Evolutionary conservation across 2,113 vertebrate species (phyloP).

Genomic region (Neofelis nebulosa): DNA sequence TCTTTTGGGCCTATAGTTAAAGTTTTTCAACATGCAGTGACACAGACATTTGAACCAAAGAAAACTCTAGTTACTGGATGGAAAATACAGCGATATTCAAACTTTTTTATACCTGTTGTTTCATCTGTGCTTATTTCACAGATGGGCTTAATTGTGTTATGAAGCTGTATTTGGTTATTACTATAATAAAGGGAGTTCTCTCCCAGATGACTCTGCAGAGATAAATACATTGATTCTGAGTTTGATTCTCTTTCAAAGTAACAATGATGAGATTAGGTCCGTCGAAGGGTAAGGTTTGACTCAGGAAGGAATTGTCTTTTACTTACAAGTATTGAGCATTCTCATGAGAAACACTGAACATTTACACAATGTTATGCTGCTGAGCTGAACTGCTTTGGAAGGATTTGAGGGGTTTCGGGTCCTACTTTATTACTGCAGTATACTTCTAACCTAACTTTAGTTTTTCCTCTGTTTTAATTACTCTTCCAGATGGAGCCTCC

Average conservation of each 20-base stretch:
- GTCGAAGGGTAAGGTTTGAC: background rate
- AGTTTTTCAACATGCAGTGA: background rate
- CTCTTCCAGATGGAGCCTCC: background rate
- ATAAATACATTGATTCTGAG: conserved; percentile 22
- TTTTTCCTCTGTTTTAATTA: conserved; percentile 38
- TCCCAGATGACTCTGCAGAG: background rate
- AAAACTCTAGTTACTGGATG: background rate
- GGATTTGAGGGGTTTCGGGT: background rate
- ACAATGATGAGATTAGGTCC: background rate
- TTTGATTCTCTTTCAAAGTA: conserved; percentile 29
- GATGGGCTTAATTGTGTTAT: background rate
- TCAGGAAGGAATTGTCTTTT: conserved; percentile 10
- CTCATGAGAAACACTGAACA: background rate
- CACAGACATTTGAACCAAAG: background rate
- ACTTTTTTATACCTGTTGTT: background rate
- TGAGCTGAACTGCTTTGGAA: background rate
- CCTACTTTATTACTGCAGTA: background rate
- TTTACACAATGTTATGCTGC: background rate
- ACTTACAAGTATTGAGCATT: background rate
- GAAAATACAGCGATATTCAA: background rate
- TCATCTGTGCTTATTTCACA: background rate
- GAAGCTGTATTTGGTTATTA: background rate
- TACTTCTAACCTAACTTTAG: background rate
- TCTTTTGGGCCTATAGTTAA: background rate
- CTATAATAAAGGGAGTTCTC: background rate